Evolutionary conservation across 2,797 vertebrate species (phyloP), one percentile per base, ranked within the genome.

Genomic region (Poeciliopsis turneri): DNA sequence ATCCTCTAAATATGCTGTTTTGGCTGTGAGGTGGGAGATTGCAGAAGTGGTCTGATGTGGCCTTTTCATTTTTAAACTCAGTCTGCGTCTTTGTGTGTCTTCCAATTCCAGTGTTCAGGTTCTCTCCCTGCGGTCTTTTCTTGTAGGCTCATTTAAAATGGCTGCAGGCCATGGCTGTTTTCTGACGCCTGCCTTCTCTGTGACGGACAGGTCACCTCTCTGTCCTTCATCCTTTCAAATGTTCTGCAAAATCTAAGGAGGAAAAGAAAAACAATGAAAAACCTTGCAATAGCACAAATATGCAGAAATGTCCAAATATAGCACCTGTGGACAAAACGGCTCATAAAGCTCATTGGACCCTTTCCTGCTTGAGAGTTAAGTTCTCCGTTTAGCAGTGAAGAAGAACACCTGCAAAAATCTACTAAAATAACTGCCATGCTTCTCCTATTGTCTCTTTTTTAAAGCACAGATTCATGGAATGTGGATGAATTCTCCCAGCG

Each of bases 401-500:
- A 73, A 53, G 23, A 53, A 53, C 72, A 51, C 30, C 72, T 53
- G 47, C 72, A 33, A 36, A 36, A 10, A 23, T 51, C 20, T 49
- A 18, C 45, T 66, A 47, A 66, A 47, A 66, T 16, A 15, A 30
- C 4, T 9, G 20, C 61, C 28, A 2, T 5, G 15, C 2, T 18
- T 23, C 20, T 69, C 23, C 16, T 69, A 51, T 53, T 69, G 46
- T 77, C n/a, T 20, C 18, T 41, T 7, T 41, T 47, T 47, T 47
- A 47, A 33, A 36, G 43, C 61, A 68, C 16, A 15, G 15, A 16
- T n/a, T 13, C 36, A 53, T 75, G 75, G 46, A 84, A 88, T 83
- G 75, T 72, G 47, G 82, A 80, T 66, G 53, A 46, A 82, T 76
- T 79, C 77, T 81, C 39, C 78, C 75, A 79, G 7, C 20, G 49